phyloP scores from a whole-genome alignment of 1,140 invertebrate genomes.

The Manduca sexta region DNA sequence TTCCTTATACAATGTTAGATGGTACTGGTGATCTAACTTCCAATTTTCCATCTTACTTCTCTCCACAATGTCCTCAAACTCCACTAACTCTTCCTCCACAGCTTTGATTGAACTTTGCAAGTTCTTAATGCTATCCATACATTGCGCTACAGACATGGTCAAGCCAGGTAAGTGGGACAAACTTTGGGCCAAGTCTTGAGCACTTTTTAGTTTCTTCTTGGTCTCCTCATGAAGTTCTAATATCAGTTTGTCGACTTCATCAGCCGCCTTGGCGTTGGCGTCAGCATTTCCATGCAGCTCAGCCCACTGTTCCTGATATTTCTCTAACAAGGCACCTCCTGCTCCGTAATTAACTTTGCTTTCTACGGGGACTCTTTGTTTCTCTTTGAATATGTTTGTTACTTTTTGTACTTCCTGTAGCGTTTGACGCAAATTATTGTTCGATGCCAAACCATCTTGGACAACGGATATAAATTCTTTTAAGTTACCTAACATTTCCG shows the following conservation, averaged over 20 bases:
- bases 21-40: conserved; percentile 65
- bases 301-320: conserved; percentile 60
- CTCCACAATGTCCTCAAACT: conserved; percentile 62
- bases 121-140: conserved; percentile 52
- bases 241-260: conserved; percentile 54
- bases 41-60: conserved; percentile 62
- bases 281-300: conserved; percentile 57
- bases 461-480: conserved; percentile 65
- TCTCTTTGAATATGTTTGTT: conserved; percentile 62
- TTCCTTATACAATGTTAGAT: conserved; percentile 56
- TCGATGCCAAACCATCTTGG: conserved; percentile 58
- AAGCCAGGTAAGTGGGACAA: conserved; percentile 46
- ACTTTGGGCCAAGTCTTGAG: conserved; percentile 46
- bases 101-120: conserved; percentile 42
- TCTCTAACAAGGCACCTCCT: conserved; percentile 50
- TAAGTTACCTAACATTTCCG: conserved; percentile 58
- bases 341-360: conserved; percentile 60
- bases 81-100: conserved; percentile 53
- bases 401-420: conserved; percentile 64
- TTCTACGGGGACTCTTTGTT: conserved; percentile 44
- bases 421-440: conserved; percentile 57
- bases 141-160: conserved; percentile 52
- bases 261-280: conserved; percentile 55
- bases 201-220: conserved; percentile 39
- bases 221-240: conserved; percentile 42